Evolutionary conservation across 1,140 invertebrate species (phyloP).

Genomic region (Octopus sinensis): DNA sequence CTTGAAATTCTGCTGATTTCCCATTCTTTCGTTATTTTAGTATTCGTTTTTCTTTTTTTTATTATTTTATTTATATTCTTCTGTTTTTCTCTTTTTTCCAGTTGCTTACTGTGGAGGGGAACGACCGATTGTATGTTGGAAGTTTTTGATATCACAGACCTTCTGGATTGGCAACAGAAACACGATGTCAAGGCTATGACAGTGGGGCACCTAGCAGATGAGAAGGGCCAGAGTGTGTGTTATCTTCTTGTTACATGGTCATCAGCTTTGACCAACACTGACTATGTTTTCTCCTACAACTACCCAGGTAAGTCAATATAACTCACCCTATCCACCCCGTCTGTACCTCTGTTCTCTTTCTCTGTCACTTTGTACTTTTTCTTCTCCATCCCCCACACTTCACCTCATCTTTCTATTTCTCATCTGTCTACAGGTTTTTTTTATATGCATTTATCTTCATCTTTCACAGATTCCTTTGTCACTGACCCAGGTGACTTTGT

Average conservation of each 20-base stretch:
- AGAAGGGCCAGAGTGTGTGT: background rate
- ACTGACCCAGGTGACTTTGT: no score
- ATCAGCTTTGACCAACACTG: background rate
- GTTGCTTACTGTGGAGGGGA: constrained; percentile 5
- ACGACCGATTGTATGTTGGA: background rate
- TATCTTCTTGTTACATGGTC: background rate
- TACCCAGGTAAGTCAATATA: constrained; percentile 9
- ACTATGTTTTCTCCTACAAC: background rate
- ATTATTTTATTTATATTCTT: background rate
- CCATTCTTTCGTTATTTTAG: background rate
- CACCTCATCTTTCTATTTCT: no score
- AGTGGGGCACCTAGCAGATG: background rate
- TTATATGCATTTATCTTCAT: no score
- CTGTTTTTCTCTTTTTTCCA: background rate
- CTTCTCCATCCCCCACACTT: no score
- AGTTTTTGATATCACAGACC: background rate
- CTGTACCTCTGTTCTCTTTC: no score
- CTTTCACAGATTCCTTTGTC: no score
- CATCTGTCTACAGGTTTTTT: no score
- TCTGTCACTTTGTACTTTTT: no score
- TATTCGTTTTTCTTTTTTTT: background rate
- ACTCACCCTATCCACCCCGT: no score
- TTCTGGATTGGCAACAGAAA: background rate
- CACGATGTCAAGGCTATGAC: background rate
- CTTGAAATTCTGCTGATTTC: no score